These are phyloP conservation scores for Ericerus pela DNA, from an alignment of 1,140 invertebrate species.

Conservation along the genomic window DNA sequence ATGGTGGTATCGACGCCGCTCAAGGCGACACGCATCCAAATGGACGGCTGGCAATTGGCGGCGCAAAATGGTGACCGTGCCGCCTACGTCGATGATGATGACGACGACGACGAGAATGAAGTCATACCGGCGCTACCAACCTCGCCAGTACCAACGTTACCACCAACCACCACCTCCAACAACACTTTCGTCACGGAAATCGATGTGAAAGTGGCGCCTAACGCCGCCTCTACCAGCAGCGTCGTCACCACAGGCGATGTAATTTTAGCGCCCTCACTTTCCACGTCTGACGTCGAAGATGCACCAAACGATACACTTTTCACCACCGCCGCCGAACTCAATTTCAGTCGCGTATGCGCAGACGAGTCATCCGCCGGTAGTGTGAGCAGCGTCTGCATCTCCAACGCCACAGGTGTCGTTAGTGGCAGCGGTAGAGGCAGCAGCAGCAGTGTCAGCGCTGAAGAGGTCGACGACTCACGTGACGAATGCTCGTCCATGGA, in stretches of 20 bases:
- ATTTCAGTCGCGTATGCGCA: neutral
- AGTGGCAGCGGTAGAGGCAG: neutral
- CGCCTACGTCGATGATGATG: constrained; percentile 9
- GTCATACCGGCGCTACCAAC: constrained; percentile 25
- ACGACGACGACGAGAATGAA: constrained; percentile 1
- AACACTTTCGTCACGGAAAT: neutral
- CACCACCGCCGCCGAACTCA: neutral
- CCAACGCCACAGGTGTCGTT: neutral
- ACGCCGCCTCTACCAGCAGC: too few species aligned
- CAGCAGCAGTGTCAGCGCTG: neutral
- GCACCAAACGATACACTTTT: constrained; percentile 21
- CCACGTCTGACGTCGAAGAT: too few species aligned
- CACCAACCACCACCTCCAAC: too few species aligned
- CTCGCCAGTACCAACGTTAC: constrained; percentile 30
- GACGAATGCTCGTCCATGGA: neutral
- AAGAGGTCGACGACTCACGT: neutral
- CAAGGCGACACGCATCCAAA: neutral
- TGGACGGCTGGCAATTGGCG: constrained; percentile 3
- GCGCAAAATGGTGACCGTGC: neutral
- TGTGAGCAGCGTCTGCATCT: constrained; percentile 1
- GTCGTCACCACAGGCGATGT: too few species aligned
- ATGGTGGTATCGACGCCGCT: constrained; percentile 21
- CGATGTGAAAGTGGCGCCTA: constrained; percentile 13
- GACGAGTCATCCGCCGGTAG: neutral
- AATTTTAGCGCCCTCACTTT: too few species aligned